A percentile compares a stretch with the other conserved stretches of the same genome.
Evolutionary conservation across 1,140 invertebrate genomes (phyloP).

Genomic region (Zaprionus kolodkinae): DNA sequence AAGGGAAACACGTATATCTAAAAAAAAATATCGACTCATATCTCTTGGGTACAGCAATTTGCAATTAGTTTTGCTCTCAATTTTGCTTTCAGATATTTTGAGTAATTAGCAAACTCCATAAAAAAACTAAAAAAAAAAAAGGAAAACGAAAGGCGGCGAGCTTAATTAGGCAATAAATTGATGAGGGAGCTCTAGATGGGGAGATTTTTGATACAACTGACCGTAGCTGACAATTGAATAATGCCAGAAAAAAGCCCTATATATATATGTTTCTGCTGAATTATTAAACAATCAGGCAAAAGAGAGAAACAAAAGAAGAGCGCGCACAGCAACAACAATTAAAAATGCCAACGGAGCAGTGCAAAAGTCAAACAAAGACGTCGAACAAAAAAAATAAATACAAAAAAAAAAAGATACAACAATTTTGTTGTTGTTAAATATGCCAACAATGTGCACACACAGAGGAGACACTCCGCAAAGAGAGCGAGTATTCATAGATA

Average conservation of each 20-base stretch:
- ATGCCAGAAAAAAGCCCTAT: conserved; percentile 25
- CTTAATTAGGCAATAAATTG: conserved; percentile 47
- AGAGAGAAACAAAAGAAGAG: conserved; percentile 19
- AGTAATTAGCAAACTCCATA: conserved; percentile 50
- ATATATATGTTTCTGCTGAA: conserved; percentile 19
- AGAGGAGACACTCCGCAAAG: conserved; percentile 12
- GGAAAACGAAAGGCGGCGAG: conserved; percentile 3
- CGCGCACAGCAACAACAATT: conserved; percentile 62
- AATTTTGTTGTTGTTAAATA: conserved; percentile 30
- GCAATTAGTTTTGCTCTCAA: conserved; percentile 71
- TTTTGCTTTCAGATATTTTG: conserved; percentile 48
- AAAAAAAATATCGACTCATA: neutral
- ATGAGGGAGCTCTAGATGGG: neutral
- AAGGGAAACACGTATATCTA: neutral
- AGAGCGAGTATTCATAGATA: conserved; percentile 43
- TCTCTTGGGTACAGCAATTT: conserved; percentile 50
- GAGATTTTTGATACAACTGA: neutral
- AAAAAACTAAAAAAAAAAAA: neutral
- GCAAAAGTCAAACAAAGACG: conserved; percentile 73
- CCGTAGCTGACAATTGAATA: conserved; percentile 52
- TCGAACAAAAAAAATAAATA: conserved; percentile 21
- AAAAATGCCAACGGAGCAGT: conserved; percentile 75
- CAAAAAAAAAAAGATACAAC: conserved; percentile 30
- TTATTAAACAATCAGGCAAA: conserved; percentile 47
- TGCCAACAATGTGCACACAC: conserved; percentile 42